Evolutionary conservation across 2,888 invertebrate species (phyloP).

Genomic region (Poecilus cupreus): DNA sequence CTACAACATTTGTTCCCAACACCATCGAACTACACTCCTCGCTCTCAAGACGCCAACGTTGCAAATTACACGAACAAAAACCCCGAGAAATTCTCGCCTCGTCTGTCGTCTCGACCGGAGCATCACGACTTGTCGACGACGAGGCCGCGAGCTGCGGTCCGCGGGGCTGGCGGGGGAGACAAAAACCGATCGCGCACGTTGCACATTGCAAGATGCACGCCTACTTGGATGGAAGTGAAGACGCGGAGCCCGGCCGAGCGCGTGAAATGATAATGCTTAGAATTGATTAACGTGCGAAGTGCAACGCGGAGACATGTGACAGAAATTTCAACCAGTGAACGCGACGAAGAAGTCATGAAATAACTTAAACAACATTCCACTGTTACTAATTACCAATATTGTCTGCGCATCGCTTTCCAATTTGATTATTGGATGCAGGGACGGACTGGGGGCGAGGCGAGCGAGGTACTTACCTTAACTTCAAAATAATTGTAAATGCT

Average conservation of each 20-base stretch:
- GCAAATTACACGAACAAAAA: not conserved
- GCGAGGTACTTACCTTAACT: too few species aligned
- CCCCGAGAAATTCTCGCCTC: not conserved
- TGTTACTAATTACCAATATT: conserved; percentile 4
- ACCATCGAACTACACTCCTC: not conserved
- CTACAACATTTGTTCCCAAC: not conserved
- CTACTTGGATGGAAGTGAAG: not conserved
- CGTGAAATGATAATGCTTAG: conserved; percentile 34
- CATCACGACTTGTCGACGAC: not conserved
- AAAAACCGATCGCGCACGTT: conserved; percentile 25
- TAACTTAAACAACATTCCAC: conserved; percentile 9
- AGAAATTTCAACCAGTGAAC: conserved; percentile 3
- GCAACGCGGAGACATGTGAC: not conserved
- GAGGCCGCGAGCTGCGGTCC: not conserved
- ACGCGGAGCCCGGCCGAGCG: not conserved
- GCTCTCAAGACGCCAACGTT: not conserved
- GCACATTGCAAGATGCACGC: conserved; percentile 9
- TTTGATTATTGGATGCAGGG: too few species aligned
- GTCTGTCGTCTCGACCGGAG: not conserved
- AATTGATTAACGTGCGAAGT: conserved; percentile 22
- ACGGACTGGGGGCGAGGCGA: too few species aligned
- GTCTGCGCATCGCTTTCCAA: too few species aligned
- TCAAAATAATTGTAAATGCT: too few species aligned
- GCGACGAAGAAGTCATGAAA: conserved; percentile 2
- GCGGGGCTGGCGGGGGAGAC: not conserved